Conservation (phyloP, 2,888 invertebrate genomes). For the Pardosa pseudoannulata region DNA sequence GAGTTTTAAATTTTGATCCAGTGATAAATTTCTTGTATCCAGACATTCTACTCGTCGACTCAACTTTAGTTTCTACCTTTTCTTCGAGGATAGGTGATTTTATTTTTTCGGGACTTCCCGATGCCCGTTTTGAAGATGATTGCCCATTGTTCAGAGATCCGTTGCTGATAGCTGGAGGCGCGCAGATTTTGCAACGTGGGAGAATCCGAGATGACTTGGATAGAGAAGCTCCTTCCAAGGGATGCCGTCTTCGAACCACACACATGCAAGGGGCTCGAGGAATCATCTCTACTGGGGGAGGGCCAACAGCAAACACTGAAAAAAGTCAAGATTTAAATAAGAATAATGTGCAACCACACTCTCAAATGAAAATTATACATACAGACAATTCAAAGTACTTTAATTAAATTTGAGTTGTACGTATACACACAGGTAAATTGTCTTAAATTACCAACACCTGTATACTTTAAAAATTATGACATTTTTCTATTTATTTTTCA, state of each 20-base stretch:
- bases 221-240: constrained; percentile 25
- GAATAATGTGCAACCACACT: no score
- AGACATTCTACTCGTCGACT: constrained; percentile 53
- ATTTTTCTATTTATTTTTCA: no score
- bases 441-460: no score
- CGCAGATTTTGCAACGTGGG: constrained; percentile 56
- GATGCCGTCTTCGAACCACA: constrained; percentile 36
- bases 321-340: no score
- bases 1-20: constrained; percentile 36
- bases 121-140: constrained; percentile 20
- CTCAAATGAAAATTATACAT: no score
- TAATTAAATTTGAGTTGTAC: no score
- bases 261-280: constrained; percentile 48
- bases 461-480: no score
- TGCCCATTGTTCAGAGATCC: constrained; percentile 29
- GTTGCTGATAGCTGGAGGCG: constrained; percentile 13
- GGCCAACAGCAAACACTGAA: constrained; percentile 45
- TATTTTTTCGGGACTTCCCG: constrained; percentile 39
- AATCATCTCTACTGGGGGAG: constrained; percentile 35
- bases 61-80: constrained; percentile 39
- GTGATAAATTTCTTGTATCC: constrained; percentile 59
- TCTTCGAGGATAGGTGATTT: constrained; percentile 43
- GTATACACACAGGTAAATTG: no score
- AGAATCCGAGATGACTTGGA: constrained; percentile 21
- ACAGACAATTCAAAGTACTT: no score